These are phyloP conservation scores for Oryzias dopingdopingensis DNA, from an alignment of 2,797 vertebrate genomes.

Conservation along the genomic window DNA sequence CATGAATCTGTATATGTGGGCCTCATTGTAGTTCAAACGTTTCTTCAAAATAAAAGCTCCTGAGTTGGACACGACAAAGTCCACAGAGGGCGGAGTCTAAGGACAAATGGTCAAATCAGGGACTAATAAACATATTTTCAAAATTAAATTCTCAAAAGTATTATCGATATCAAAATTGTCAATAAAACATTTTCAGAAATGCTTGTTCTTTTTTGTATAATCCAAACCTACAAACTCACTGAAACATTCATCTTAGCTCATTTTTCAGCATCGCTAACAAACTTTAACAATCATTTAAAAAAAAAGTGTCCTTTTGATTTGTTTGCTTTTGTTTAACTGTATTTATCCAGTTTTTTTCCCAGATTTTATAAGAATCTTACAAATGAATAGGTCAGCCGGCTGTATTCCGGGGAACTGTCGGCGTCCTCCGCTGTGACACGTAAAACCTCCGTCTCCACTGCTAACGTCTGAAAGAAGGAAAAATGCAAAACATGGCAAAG, in stretches of 20 bases:
- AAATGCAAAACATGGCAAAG: neutral
- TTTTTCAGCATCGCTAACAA: no score
- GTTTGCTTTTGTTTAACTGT: no score
- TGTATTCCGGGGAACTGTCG: constrained; percentile 53
- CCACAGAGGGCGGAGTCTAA: constrained; percentile 64
- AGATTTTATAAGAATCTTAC: constrained; percentile 46
- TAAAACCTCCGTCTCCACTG: constrained; percentile 41
- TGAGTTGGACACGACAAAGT: constrained; percentile 63
- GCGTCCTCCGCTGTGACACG: constrained; percentile 70
- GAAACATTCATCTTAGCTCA: no score
- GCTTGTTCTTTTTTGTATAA: no score
- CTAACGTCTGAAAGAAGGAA: constrained; percentile 47
- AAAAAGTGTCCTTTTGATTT: no score
- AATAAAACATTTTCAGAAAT: no score
- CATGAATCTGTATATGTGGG: constrained; percentile 61
- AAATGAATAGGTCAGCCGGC: constrained; percentile 63
- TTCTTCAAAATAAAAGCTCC: constrained; percentile 67
- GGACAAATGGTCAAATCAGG: constrained; percentile 5
- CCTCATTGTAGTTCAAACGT: constrained; percentile 73
- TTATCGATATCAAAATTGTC: no score
- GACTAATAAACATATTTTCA: rapidly evolving
- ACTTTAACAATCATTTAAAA: no score
- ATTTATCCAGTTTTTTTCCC: rapidly evolving
- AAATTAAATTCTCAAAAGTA: neutral
- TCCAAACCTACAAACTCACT: no score